Evolutionary conservation across 2,888 invertebrate species (phyloP), one percentile per base, ranked within the genome.

Genomic region (Ochropacha duplaris): DNA sequence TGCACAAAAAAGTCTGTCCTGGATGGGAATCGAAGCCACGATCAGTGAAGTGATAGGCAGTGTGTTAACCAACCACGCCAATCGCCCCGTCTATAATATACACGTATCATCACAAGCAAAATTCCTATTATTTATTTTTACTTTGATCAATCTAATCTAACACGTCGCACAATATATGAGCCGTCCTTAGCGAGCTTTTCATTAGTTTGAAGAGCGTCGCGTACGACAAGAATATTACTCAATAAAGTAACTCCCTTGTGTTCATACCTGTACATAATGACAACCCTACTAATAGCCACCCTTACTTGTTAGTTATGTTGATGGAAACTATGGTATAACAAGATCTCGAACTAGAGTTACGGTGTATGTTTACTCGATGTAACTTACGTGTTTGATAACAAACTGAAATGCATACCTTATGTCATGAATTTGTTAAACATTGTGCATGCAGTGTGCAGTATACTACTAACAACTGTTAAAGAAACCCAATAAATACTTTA

Each of bases 201-300:
- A 44, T 44, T 44, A 44, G 19, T 44, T 44, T 44, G 44, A 44
- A 44, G 44, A 44, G 44, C 44, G 44, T 44, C 44, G 44, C 44
- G 44, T 9, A 9, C 9, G 44, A 44, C 44, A 44, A 50, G 52
- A 54, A 22, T 60, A 68, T 55, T 54, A 57, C 69, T 50, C 57
- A 65, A 65, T 65, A 68, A 66, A 16, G 50, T 49, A 61, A 62
- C 59, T 57, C 58, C 28, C 31, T 54, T 51, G 16, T 24, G 26
- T 24, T 26, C 51, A 11, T 26, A 51, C 31, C 44, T 31, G 31
- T 16, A 26, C 51, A n/a, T 16, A 50, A 50, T 49, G 49, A 39
- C 55, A 57, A 59, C 60, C 63, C 64, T 54, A 59, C 54, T 64
- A 60, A 60, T 60, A 49, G 57, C 50, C 49, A 34, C 50, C 56